Conservation (phyloP, 2,888 invertebrate species). For the Troides aeacus region DNA sequence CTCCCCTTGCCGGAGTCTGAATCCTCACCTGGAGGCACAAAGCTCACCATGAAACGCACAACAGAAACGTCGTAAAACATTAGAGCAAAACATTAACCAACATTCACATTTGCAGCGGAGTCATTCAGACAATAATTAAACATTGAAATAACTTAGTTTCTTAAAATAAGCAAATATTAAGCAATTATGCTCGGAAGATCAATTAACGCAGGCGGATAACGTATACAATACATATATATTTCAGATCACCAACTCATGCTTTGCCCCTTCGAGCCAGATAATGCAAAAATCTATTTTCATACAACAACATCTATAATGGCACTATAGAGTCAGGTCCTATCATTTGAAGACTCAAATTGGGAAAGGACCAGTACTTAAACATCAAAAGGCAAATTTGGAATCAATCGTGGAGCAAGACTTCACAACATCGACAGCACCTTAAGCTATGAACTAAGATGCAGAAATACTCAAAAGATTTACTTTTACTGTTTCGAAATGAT, state of each 20-base stretch:
- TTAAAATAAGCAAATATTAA: conserved; percentile 11
- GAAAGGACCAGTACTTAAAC: not conserved
- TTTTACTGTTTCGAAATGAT: conserved; percentile 3
- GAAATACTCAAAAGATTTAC: conserved; percentile 1
- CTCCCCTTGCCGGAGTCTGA: conserved; percentile 93
- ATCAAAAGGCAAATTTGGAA: not conserved
- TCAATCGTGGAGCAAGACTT: not conserved
- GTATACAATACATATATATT: too few species aligned
- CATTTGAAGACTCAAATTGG: too few species aligned
- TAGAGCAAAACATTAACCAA: not conserved
- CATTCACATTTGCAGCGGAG: not conserved
- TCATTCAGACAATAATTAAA: too few species aligned
- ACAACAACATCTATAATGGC: too few species aligned
- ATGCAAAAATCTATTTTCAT: too few species aligned
- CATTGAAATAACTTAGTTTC: too few species aligned
- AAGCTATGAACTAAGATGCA: conserved; percentile 4
- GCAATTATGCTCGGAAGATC: not conserved
- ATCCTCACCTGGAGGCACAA: conserved; percentile 86
- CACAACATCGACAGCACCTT: conserved; percentile 16
- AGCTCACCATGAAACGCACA: conserved; percentile 30
- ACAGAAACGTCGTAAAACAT: not conserved
- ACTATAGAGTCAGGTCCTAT: too few species aligned
- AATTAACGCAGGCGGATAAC: too few species aligned
- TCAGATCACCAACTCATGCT: too few species aligned
- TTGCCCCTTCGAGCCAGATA: too few species aligned